phyloP scores from a whole-genome alignment of 2,797 vertebrate genomes.

The Schizopygopsis pylzovi region DNA sequence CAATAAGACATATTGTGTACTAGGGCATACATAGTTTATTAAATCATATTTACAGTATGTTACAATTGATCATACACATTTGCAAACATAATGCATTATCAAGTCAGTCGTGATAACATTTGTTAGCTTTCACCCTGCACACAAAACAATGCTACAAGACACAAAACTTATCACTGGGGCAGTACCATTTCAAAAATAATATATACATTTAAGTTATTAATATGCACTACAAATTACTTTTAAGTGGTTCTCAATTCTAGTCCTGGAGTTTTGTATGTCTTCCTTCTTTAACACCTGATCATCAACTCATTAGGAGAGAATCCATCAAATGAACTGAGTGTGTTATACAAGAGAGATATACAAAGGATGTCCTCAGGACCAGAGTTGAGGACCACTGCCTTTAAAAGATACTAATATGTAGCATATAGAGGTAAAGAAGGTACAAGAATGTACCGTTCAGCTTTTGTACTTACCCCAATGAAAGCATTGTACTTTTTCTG shows the following conservation, averaged over 20 bases:
- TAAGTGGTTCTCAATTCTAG: no score
- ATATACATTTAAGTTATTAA: no score
- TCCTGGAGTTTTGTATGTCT: not conserved
- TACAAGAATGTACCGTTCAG: not conserved
- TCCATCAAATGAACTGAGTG: not conserved
- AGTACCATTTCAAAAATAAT: not conserved
- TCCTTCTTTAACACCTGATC: not conserved
- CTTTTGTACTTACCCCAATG: not conserved
- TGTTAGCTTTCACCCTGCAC: not conserved
- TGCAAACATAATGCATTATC: not conserved
- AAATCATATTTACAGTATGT: slow-evolving; percentile 23
- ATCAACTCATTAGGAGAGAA: not conserved
- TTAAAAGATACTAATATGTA: not conserved
- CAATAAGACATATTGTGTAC: not conserved
- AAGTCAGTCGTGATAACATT: not conserved
- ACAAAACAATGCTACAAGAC: not conserved
- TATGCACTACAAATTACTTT: no score
- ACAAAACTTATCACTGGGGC: no score
- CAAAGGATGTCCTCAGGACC: not conserved
- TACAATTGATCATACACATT: slow-evolving; percentile 15
- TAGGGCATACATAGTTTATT: slow-evolving; percentile 18
- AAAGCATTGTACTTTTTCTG: not conserved
- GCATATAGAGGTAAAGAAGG: not conserved
- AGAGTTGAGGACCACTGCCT: not conserved
- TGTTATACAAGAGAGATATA: not conserved